Evolutionary conservation across 2,797 vertebrate genomes (phyloP).

Genomic region (Eulemur rubriventer): DNA sequence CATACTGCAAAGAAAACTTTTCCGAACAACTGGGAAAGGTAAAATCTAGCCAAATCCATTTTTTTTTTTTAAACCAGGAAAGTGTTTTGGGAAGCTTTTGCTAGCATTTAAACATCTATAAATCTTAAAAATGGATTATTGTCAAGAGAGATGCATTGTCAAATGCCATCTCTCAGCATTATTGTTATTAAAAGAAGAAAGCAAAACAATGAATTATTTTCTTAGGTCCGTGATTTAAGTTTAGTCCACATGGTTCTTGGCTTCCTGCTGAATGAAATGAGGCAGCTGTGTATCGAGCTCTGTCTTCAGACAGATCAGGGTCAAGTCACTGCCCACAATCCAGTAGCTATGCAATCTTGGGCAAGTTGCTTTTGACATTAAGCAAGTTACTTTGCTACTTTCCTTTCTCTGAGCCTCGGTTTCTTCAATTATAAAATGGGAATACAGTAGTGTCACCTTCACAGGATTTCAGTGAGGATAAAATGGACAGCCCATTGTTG

Average conservation of each 20-base stretch:
- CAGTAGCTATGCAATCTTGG: neutral
- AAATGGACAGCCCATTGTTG: neutral
- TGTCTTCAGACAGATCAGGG: neutral
- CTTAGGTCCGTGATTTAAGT: neutral
- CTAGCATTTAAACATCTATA: conserved; percentile 8
- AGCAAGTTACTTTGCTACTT: neutral
- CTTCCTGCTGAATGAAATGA: neutral
- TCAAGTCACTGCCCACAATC: neutral
- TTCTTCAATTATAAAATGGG: neutral
- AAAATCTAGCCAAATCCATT: conserved; percentile 41
- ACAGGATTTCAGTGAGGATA: neutral
- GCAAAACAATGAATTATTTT: neutral
- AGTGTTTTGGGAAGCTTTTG: conserved; percentile 44
- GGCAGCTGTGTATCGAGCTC: neutral
- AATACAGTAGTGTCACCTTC: neutral
- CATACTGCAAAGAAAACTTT: conserved; percentile 48
- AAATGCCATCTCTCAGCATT: conserved; percentile 31
- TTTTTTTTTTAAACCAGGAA: neutral
- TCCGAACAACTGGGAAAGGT: conserved; percentile 40
- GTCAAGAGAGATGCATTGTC: neutral
- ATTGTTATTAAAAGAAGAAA: conserved; percentile 39
- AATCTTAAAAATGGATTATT: conserved; percentile 52
- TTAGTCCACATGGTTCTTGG: neutral
- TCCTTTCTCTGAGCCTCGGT: neutral
- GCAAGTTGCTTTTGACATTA: neutral